Evolutionary conservation across 2,888 invertebrate genomes (phyloP).

Genomic region (Cheilosia variabilis): DNA sequence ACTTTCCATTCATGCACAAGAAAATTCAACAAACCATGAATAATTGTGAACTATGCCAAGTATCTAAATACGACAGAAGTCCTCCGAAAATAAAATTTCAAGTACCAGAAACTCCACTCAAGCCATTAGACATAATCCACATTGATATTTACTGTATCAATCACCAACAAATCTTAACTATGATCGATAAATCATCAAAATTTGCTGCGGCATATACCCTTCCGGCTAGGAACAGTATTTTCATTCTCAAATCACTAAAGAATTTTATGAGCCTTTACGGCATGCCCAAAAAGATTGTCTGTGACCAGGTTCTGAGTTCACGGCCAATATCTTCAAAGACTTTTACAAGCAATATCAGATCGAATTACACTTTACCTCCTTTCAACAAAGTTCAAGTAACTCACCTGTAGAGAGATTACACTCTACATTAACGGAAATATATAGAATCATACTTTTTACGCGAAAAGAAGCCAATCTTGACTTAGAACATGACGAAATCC

Average conservation of each 20-base stretch:
- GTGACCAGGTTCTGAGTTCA: slow-evolving; percentile 45
- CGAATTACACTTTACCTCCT: slow-evolving; percentile 35
- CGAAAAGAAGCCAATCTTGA: too few species aligned
- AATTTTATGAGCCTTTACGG: slow-evolving; percentile 50
- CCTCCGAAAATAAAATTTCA: slow-evolving; percentile 14
- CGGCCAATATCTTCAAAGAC: slow-evolving; percentile 52
- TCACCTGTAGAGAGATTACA: too few species aligned
- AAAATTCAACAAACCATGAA: slow-evolving; percentile 35
- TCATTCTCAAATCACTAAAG: slow-evolving; percentile 31
- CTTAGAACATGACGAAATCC: too few species aligned
- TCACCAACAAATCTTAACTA: slow-evolving; percentile 26
- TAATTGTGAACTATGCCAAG: slow-evolving; percentile 24
- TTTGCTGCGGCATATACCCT: slow-evolving; percentile 22
- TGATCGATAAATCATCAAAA: slow-evolving; percentile 32
- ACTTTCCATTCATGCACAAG: slow-evolving; percentile 33
- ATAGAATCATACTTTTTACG: too few species aligned
- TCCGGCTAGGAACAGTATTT: slow-evolving; percentile 31
- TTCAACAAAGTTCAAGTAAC: slow-evolving; percentile 49
- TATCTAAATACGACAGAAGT: slow-evolving; percentile 19
- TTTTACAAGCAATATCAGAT: slow-evolving; percentile 36
- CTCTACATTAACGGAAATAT: too few species aligned
- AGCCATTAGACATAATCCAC: slow-evolving; percentile 30
- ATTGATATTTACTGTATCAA: slow-evolving; percentile 36
- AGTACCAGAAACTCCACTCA: slow-evolving; percentile 18
- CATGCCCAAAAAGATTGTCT: slow-evolving; percentile 39